Conservation (phyloP, 2,888 invertebrate species). For the Cryptophagus acutangulus region DNA sequence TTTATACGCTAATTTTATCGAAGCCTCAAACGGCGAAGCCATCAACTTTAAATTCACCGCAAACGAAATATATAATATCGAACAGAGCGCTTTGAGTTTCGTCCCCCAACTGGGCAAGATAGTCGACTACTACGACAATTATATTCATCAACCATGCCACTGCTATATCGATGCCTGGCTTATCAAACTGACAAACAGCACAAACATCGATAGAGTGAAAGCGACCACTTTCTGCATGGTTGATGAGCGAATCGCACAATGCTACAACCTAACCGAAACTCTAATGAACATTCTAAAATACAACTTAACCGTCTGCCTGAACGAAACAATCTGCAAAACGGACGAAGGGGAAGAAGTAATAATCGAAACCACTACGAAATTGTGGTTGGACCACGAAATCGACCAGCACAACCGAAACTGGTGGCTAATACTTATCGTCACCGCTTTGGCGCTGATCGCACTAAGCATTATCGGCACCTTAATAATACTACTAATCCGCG, state of each 20-base stretch:
- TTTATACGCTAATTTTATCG: constrained; percentile 47
- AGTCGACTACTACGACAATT: constrained; percentile 55
- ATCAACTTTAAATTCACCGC: constrained; percentile 52
- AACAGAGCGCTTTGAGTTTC: constrained; percentile 55
- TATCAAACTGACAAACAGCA: constrained; percentile 48
- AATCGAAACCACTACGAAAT: constrained; percentile 39
- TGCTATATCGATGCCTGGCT: constrained; percentile 61
- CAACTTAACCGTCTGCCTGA: constrained; percentile 57
- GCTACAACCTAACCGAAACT: constrained; percentile 61
- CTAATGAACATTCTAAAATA: constrained; percentile 61
- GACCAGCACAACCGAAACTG: constrained; percentile 23
- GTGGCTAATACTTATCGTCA: constrained; percentile 40
- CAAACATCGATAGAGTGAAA: constrained; percentile 48
- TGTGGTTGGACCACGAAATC: constrained; percentile 32
- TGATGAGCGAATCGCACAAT: constrained; percentile 54
- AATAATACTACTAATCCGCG: constrained; percentile 53
- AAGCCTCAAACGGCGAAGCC: constrained; percentile 34
- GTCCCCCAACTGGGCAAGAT: constrained; percentile 50
- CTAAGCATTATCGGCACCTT: constrained; percentile 52
- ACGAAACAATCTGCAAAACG: constrained; percentile 55
- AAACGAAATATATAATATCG: constrained; percentile 54
- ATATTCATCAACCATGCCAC: constrained; percentile 59
- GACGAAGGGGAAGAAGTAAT: constrained; percentile 46
- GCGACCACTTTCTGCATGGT: constrained; percentile 62
- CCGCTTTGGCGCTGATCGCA: constrained; percentile 52